Evolutionary conservation across 2,113 vertebrate species (phyloP), one percentile per base, ranked within the genome.

Genomic region (Telmatochromis sp.): DNA sequence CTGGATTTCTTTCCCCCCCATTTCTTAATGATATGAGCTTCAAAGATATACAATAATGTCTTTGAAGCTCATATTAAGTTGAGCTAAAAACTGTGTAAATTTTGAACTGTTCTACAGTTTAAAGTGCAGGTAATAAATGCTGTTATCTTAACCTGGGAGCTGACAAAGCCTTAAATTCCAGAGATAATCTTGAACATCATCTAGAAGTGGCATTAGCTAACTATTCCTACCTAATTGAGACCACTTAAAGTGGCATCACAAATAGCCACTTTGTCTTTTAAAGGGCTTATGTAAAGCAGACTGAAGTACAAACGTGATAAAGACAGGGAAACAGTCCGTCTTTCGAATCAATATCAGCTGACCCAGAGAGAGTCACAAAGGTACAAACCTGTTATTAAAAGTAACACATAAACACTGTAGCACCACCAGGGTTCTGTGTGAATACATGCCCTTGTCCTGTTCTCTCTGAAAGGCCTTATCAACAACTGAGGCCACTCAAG

Each of bases 221-320:
- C 58, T 8, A 51, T 79, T 78, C 28, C 51, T 57, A 23, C 54
- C 80, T 85, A 85, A 83, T 81, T 87, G 65, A 87, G 33, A 31
- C 63, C 84, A 83, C 73, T 88, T 53, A 26, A 3, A 40, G 33
- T 23, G 45, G 35, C 60, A 35, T 57, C 17, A 9, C 2, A 15
- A 92, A 88, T 68, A 81, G 45, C 85, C 13, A 26, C 82, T 88
- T 87, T 83, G 55, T 88, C 31, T 80, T 73, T 68, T 88, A 6
- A 54, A 85, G 54, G 68, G 80, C 40, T 82, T 53, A 33, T 63
- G 63, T 42, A 15, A 58, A 85, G 81, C 68, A 28, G 84, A 68
- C 17, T 37, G 70, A 54, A 26, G 57, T 14, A 37, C 31, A 51
- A 63, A 75, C 1, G 5, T 51, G 35, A 85, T 37, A 78, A 88